These are phyloP conservation scores for Acanthochromis polyacanthus DNA, from an alignment of 2,113 vertebrate species.

Conservation along the genomic window DNA sequence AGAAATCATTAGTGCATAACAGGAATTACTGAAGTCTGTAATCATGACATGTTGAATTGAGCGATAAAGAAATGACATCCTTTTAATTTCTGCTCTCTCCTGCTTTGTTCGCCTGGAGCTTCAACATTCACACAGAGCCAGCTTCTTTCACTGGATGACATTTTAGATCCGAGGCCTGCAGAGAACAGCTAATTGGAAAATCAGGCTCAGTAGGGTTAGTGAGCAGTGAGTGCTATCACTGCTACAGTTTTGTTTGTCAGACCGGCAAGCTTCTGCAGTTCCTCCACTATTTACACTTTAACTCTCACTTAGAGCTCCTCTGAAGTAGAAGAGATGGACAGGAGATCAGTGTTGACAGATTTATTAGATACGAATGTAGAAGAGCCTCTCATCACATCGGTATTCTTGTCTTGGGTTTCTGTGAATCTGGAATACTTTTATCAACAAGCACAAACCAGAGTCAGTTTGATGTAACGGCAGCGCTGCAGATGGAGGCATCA, in stretches of 20 bases:
- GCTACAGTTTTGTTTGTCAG: constrained; percentile 43
- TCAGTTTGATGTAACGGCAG: not conserved
- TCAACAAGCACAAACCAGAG: constrained; percentile 4
- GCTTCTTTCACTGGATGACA: constrained; percentile 27
- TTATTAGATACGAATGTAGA: constrained; percentile 13
- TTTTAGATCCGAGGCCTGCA: constrained; percentile 36
- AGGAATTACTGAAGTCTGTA: constrained; percentile 27
- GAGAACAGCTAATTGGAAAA: constrained; percentile 63
- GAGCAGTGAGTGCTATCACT: too few relatives aligned
- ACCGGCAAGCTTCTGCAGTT: constrained; percentile 7
- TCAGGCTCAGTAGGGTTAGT: too few relatives aligned
- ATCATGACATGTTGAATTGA: not conserved
- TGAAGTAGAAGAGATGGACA: constrained; percentile 31
- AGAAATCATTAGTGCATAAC: constrained; percentile 35
- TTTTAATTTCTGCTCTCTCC: constrained; percentile 23
- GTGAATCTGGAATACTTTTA: constrained; percentile 13
- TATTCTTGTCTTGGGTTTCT: constrained; percentile 3
- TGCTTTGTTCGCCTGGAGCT: constrained; percentile 28
- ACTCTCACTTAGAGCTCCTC: constrained; percentile 16
- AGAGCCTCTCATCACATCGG: constrained; percentile 8
- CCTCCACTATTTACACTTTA: constrained; percentile 33
- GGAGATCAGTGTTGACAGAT: constrained; percentile 26
- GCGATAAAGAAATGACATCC: constrained; percentile 12
- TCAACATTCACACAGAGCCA: constrained; percentile 11
- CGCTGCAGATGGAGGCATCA: not conserved